These are phyloP conservation scores for Aulostomus chinensis DNA, from an alignment of 2,797 vertebrate genomes.

Conservation along the genomic window DNA sequence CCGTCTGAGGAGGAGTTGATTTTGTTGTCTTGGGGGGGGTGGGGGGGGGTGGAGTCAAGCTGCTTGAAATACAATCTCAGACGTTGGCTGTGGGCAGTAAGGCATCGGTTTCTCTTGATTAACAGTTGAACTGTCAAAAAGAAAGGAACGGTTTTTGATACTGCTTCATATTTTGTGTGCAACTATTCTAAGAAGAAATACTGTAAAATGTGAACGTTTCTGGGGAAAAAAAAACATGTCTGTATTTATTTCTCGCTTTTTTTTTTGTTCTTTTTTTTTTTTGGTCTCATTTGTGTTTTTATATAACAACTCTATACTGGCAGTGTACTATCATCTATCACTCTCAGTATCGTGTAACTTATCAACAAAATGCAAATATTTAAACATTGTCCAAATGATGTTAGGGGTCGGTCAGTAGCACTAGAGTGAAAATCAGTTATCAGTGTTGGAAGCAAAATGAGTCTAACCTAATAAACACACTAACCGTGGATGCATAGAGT, in stretches of 20 bases:
- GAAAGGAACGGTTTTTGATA: conserved; percentile 18
- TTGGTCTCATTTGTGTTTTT: conserved; percentile 41
- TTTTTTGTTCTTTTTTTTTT: conserved; percentile 14
- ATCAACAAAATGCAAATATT: conserved; percentile 41
- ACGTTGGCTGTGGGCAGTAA: no score
- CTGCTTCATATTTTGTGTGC: conserved; percentile 35
- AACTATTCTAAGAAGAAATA: conserved; percentile 46
- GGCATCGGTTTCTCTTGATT: no score
- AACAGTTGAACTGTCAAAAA: no score
- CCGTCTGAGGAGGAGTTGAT: no score
- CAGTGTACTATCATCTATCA: conserved; percentile 33
- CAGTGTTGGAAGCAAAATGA: conserved; percentile 38
- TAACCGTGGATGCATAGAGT: conserved; percentile 29
- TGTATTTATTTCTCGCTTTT: conserved; percentile 71
- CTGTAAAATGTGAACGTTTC: conserved; percentile 71
- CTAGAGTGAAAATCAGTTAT: conserved; percentile 45
- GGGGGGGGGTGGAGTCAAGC: no score
- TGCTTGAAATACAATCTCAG: no score
- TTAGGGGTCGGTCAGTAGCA: conserved; percentile 39
- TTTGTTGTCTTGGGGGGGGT: no score
- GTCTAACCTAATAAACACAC: conserved; percentile 75
- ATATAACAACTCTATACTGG: conserved; percentile 33
- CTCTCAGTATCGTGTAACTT: conserved; percentile 36
- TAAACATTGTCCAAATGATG: conserved; percentile 34
- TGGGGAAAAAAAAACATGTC: conserved; percentile 49